Percentiles rank a stretch among this genome's conserved stretches.
These are phyloP conservation scores for Acanthosepion esculentum DNA, from an alignment of 2,888 invertebrate genomes.

Conservation along the genomic window DNA sequence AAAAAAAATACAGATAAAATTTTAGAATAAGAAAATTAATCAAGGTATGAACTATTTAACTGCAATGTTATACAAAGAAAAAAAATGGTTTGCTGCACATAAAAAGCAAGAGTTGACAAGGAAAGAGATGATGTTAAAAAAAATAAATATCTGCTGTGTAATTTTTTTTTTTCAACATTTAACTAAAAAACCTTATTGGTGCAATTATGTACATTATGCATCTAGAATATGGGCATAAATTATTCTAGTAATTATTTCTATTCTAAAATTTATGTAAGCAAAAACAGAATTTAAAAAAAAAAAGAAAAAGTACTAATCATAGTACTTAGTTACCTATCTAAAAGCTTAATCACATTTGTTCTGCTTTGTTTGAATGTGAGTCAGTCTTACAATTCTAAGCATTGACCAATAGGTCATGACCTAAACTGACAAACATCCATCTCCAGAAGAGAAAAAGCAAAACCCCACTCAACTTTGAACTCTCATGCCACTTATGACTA, in stretches of 20 bases:
- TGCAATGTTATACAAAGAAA: too few relatives aligned
- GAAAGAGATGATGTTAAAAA: too few relatives aligned
- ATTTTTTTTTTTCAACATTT: too few relatives aligned
- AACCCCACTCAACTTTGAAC: background rate
- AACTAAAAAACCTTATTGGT: too few relatives aligned
- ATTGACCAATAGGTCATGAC: background rate
- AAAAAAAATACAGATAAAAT: too few relatives aligned
- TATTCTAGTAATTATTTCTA: background rate
- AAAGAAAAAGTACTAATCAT: background rate
- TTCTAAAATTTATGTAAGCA: background rate
- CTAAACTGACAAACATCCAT: background rate
- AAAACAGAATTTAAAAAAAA: background rate
- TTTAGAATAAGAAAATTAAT: too few relatives aligned
- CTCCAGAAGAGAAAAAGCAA: background rate
- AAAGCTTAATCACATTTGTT: background rate
- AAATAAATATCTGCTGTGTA: too few relatives aligned
- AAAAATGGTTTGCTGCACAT: too few relatives aligned
- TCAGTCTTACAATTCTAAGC: background rate
- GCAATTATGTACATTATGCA: too few relatives aligned
- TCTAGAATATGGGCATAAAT: background rate
- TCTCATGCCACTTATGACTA: background rate
- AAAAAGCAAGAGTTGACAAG: too few relatives aligned
- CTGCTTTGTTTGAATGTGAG: background rate
- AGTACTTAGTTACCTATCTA: background rate
- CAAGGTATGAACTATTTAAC: too few relatives aligned